A percentile compares a stretch with the other conserved stretches of the same genome.
Conservation (phyloP, 2,113 vertebrate species). For the Pangasianodon gigas region DNA sequence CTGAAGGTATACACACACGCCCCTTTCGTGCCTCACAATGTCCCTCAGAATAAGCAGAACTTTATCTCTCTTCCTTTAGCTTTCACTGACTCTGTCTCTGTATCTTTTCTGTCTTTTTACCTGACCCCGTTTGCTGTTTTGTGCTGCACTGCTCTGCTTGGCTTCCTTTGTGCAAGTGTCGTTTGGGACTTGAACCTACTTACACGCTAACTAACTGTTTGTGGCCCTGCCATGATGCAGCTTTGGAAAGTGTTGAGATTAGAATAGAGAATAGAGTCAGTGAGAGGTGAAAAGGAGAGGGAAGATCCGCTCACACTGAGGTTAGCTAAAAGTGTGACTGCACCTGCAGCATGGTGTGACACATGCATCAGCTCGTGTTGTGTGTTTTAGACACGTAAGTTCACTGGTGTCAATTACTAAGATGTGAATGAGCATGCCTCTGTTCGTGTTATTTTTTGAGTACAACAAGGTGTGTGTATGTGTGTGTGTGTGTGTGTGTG, state of each 20-base stretch:
- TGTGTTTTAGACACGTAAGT: conserved; percentile 21
- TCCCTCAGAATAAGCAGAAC: conserved; percentile 65
- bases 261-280: conserved; percentile 35
- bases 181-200: conserved; percentile 57
- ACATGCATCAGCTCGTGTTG: conserved; percentile 20
- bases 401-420: conserved; percentile 4
- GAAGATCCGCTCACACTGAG: not conserved
- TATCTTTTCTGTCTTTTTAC: conserved; percentile 45
- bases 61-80: conserved; percentile 35
- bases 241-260: not conserved
- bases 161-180: conserved; percentile 68
- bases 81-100: conserved; percentile 47
- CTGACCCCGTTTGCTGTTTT: conserved; percentile 60
- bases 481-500: conserved; percentile 5
- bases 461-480: not conserved
- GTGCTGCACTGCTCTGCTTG: conserved; percentile 75
- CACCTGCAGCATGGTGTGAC: conserved; percentile 31
- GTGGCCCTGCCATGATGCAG: conserved; percentile 32
- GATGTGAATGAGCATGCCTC: conserved; percentile 24
- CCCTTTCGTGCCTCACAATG: conserved; percentile 79
- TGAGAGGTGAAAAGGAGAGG: conserved; percentile 21
- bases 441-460: conserved; percentile 32
- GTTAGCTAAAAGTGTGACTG: conserved; percentile 17
- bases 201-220: conserved; percentile 66
- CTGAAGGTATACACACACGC: conserved; percentile 89